A percentile compares a stretch with the other conserved stretches of the same genome.
Evolutionary conservation across 2,113 vertebrate species (phyloP).

Genomic region (Monarcha castaneiventris): DNA sequence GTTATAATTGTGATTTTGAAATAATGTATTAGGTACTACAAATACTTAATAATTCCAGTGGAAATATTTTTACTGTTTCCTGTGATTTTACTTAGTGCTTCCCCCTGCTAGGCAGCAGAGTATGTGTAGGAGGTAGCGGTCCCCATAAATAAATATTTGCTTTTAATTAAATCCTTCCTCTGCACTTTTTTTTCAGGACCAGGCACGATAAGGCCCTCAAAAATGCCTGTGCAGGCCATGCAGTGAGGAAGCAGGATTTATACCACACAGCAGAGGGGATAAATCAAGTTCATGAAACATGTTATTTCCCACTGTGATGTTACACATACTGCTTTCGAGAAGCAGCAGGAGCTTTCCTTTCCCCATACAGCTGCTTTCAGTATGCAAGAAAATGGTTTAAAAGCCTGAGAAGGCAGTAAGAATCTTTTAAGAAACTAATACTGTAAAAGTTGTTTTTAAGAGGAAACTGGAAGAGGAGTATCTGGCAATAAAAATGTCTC

Average conservation of each 20-base stretch:
- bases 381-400: slow-evolving; percentile 30
- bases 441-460: neutral
- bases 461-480: neutral
- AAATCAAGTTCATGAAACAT: slow-evolving; percentile 58
- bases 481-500: neutral
- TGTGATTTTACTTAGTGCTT: neutral
- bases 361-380: neutral
- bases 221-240: neutral
- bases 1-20: neutral
- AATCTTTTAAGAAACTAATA: neutral
- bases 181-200: neutral
- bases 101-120: neutral
- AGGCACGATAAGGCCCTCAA: neutral
- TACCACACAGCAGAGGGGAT: slow-evolving; percentile 10
- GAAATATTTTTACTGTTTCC: neutral
- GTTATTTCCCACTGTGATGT: slow-evolving; percentile 60
- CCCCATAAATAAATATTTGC: neutral
- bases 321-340: slow-evolving; percentile 36
- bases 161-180: slow-evolving; percentile 21
- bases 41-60: neutral
- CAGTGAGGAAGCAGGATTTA: neutral
- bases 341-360: slow-evolving; percentile 54
- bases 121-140: neutral
- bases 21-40: neutral
- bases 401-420: neutral